Evolutionary conservation across 1,140 invertebrate species (phyloP), one percentile per base, ranked within the genome.

Genomic region (Tetragonula clypearis): DNA sequence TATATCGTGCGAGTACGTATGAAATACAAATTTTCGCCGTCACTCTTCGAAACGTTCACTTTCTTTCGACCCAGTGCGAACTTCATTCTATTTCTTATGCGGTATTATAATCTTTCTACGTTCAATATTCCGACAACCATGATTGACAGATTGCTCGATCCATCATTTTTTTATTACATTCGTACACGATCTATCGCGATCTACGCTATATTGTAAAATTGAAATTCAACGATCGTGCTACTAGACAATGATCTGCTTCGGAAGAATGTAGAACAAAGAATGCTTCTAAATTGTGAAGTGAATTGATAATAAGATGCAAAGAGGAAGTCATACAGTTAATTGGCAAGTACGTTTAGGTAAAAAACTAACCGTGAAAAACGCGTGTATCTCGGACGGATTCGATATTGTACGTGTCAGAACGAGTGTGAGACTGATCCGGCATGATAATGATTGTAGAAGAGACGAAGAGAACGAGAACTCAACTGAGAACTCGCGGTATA

Each of bases 291-390:
- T 49, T 49, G 41, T 8, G 30, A 49, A 41, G n/a, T 55, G n/a
- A n/a, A 11, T 19, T 19, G 66, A 15, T 1, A 30, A 30, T 30
- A 19, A 26, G 26, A 17, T 62, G 19, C 8, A 6, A 26, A 58
- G 19, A 55, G 56, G 23, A 71, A 60, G 53, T 41, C 53, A 69
- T 84, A 69, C 79, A 53, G 76, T 41, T 55, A 49, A 84, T 23
- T 30, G 9, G 5, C 6, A 49, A 8, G n/a, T n/a, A 49, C 9
- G 41, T 49, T 6, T 49, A 9, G 41, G 35, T 35, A 56, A 77
- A 84, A 56, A 77, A 84, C 76, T 84, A 72, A 84, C 82, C 82
- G 82, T 79, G 58, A 56, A 79, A 71, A 79, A 56, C 77, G 77
- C 68, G 82, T 77, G n/a, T 65, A 23, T 26, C 30, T 72, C 56